Conservation (phyloP, 2,797 vertebrate species). For the Eospalax fontanierii region DNA sequence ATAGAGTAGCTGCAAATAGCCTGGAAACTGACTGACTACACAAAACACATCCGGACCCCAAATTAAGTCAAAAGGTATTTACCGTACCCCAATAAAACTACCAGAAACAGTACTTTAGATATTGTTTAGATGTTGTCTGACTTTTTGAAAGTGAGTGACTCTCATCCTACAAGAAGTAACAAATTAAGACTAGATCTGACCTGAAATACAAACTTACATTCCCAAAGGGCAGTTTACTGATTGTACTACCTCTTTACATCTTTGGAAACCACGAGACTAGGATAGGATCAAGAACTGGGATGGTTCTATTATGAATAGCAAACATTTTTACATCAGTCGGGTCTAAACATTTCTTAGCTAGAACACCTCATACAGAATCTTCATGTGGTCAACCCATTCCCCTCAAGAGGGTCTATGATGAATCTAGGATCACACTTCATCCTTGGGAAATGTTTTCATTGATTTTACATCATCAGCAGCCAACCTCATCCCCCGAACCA, state of each 20-base stretch:
- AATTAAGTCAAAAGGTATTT: neutral
- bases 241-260: neutral
- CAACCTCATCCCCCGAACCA: too few relatives aligned
- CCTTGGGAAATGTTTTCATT: too few relatives aligned
- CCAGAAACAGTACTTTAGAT: neutral
- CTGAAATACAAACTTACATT: conserved; percentile 21
- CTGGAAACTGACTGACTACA: neutral
- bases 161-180: neutral
- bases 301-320: neutral
- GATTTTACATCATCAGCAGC: too few relatives aligned
- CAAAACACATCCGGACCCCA: fast-evolving
- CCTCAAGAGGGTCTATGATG: too few relatives aligned
- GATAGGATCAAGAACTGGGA: neutral
- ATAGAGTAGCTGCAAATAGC: neutral
- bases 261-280: neutral
- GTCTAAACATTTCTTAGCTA: conserved; percentile 11
- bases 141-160: conserved; percentile 21
- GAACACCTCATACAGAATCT: too few relatives aligned
- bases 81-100: neutral
- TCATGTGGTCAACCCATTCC: too few relatives aligned
- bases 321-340: conserved; percentile 1
- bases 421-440: too few relatives aligned
- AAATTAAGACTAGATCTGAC: neutral
- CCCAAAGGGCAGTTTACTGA: neutral
- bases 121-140: neutral